Percentiles rank a stretch among this genome's conserved stretches.
These are phyloP conservation scores for Drosophila rubida DNA, from an alignment of 2,888 invertebrate genomes.

Conservation along the genomic window DNA sequence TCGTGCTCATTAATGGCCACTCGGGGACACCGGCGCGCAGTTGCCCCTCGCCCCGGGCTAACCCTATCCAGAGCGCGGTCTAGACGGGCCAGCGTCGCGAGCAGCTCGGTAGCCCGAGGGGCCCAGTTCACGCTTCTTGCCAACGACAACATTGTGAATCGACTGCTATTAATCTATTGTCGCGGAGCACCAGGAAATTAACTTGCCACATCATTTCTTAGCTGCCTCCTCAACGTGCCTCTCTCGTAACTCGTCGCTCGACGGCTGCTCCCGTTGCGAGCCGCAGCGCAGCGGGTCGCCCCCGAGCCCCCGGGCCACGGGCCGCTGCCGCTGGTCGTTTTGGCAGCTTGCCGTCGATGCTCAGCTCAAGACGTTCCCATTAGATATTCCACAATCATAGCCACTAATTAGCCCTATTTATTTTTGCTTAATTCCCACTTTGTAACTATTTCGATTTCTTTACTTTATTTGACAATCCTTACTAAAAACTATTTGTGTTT, in stretches of 20 bases:
- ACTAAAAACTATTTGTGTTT: too few species aligned
- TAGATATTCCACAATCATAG: background rate
- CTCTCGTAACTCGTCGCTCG: background rate
- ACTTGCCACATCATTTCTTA: slow-evolving; percentile 77
- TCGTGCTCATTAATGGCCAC: slow-evolving; percentile 72
- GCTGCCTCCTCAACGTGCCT: slow-evolving; percentile 14
- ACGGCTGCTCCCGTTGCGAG: slow-evolving; percentile 46
- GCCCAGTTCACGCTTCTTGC: slow-evolving; percentile 45
- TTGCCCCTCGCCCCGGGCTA: slow-evolving; percentile 5
- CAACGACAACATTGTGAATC: slow-evolving; percentile 52
- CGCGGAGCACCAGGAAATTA: slow-evolving; percentile 59
- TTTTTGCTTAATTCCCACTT: too few species aligned
- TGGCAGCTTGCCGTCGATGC: slow-evolving; percentile 3
- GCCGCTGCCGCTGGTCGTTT: too few species aligned
- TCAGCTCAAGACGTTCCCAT: background rate
- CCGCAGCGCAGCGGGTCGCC: slow-evolving; percentile 38
- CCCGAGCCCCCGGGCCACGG: too few species aligned
- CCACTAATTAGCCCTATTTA: too few species aligned
- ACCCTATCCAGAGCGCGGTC: slow-evolving; percentile 8
- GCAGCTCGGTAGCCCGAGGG: slow-evolving; percentile 35
- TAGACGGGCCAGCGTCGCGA: too few species aligned
- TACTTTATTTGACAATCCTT: too few species aligned
- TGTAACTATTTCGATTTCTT: too few species aligned
- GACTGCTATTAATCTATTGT: slow-evolving; percentile 71
- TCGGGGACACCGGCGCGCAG: slow-evolving; percentile 13